Evolutionary conservation across 2,797 vertebrate genomes (phyloP).

Genomic region (Manis crassicaudata): DNA sequence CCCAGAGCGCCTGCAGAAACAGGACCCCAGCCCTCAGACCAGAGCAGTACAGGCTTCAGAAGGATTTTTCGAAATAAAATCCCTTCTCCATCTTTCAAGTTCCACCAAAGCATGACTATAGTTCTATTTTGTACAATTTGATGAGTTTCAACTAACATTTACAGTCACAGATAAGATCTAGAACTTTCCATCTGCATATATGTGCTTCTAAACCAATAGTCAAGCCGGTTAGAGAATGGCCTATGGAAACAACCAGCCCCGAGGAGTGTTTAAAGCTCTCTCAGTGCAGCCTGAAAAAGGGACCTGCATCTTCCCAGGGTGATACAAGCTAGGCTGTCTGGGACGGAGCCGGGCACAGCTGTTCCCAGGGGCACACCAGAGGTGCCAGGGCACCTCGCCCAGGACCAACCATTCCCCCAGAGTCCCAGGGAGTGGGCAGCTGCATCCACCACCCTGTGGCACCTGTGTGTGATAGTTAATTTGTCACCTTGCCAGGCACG

Average conservation of each 20-base stretch:
- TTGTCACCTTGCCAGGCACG: not conserved
- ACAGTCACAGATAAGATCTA: not conserved
- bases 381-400: fast-evolving
- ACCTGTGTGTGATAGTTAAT: too few species aligned
- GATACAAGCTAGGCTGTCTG: not conserved
- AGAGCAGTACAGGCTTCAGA: too few species aligned
- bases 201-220: not conserved
- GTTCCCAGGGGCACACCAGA: too few species aligned
- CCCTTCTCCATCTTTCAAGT: not conserved
- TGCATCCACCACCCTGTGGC: fast-evolving
- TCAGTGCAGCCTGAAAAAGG: not conserved
- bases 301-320: fast-evolving
- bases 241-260: not conserved
- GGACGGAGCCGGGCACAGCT: not conserved
- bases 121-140: not conserved
- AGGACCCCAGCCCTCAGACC: too few species aligned
- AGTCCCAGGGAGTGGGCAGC: not conserved
- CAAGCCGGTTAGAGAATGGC: not conserved
- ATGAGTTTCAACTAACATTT: not conserved
- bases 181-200: not conserved
- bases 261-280: not conserved
- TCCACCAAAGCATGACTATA: not conserved
- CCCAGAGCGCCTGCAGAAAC: not conserved
- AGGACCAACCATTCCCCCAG: fast-evolving
- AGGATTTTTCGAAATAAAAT: not conserved